Evolutionary conservation across 2,888 invertebrate species (phyloP).

Genomic region (Masnerella sp.): DNA sequence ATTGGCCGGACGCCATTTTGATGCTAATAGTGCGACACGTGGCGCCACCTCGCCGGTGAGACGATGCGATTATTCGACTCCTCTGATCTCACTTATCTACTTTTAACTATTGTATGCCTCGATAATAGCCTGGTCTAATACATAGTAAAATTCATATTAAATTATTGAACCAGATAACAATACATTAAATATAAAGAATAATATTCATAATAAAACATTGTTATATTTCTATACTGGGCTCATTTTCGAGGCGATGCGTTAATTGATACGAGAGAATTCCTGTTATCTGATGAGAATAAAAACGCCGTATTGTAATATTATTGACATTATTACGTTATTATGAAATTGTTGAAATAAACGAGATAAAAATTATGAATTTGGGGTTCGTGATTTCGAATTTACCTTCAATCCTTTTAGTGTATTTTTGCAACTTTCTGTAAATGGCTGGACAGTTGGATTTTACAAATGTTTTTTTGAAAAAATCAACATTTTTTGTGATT

Average conservation of each 20-base stretch:
- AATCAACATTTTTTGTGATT: too few species aligned
- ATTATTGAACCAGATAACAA: slow-evolving; percentile 60
- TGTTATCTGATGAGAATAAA: slow-evolving; percentile 77
- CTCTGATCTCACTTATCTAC: slow-evolving; percentile 73
- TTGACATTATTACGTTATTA: slow-evolving; percentile 78
- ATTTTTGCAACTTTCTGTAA: too few species aligned
- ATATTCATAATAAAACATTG: slow-evolving; percentile 70
- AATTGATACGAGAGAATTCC: slow-evolving; percentile 77
- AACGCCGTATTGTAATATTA: slow-evolving; percentile 78
- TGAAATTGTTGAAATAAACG: slow-evolving; percentile 78
- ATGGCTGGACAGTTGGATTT: too few species aligned
- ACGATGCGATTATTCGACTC: slow-evolving; percentile 72
- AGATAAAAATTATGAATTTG: slow-evolving; percentile 69
- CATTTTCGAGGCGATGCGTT: slow-evolving; percentile 76
- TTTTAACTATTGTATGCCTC: slow-evolving; percentile 69
- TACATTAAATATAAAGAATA: slow-evolving; percentile 59
- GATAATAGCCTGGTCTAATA: slow-evolving; percentile 74
- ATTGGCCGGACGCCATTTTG: background rate
- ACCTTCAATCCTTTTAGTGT: too few species aligned
- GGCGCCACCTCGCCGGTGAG: slow-evolving; percentile 65
- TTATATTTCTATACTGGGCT: slow-evolving; percentile 77
- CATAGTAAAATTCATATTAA: slow-evolving; percentile 75
- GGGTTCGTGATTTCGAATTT: too few species aligned
- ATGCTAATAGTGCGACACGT: too few species aligned
- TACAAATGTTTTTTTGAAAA: too few species aligned